A percentile compares a stretch with the other conserved stretches of the same genome.
These are phyloP conservation scores for Chelon auratus DNA, from an alignment of 2,797 vertebrate genomes.

Conservation along the genomic window DNA sequence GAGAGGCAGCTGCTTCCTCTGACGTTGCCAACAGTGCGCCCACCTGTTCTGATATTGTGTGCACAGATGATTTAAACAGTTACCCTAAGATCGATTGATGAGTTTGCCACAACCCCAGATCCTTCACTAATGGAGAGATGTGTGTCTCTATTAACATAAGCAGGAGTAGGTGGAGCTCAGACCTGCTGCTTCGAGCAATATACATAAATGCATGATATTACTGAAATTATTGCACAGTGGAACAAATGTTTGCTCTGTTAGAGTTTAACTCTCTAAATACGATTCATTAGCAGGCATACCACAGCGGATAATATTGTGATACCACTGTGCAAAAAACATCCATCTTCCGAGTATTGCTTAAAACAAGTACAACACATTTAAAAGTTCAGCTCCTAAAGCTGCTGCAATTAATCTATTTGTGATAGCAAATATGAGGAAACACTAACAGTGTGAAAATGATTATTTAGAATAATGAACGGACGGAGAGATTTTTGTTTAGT, in stretches of 20 bases:
- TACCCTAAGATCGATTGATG: conserved; percentile 11
- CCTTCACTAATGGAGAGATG: not conserved
- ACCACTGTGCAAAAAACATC: not conserved
- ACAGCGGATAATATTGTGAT: not conserved
- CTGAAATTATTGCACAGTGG: not conserved
- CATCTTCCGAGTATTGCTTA: not conserved
- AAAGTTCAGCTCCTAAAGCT: not conserved
- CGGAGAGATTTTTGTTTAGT: too few species aligned
- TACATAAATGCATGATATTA: not conserved
- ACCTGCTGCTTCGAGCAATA: not conserved
- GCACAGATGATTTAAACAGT: conserved; percentile 21
- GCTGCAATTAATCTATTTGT: not conserved
- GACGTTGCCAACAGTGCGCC: conserved; percentile 7
- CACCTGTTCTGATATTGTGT: conserved; percentile 41
- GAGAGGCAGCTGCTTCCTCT: conserved; percentile 46
- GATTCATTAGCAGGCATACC: not conserved
- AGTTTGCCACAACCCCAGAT: not conserved
- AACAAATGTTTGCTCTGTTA: not conserved
- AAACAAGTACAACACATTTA: not conserved
- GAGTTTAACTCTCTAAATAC: not conserved
- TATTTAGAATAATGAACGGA: too few species aligned
- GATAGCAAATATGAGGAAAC: too few species aligned
- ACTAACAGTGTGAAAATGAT: too few species aligned
- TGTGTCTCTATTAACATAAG: not conserved
- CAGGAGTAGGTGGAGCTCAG: not conserved